Evolutionary conservation across 2,888 invertebrate genomes (phyloP).

Genomic region (Drosophila pullipes): DNA sequence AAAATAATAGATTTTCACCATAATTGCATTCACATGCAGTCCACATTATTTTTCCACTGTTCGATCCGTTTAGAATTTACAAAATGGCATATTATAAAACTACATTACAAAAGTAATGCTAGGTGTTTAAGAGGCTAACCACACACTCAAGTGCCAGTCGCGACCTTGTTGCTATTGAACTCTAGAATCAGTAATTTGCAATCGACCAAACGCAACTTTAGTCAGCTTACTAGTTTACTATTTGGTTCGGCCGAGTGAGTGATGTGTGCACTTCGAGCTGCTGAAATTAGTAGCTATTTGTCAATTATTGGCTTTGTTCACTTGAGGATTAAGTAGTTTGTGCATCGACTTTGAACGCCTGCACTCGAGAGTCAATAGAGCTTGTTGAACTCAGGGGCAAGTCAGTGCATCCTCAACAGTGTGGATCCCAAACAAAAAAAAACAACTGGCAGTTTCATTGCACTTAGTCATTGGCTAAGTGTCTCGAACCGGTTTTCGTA

Average conservation of each 20-base stretch:
- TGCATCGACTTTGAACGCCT: constrained; percentile 51
- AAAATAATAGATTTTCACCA: background rate
- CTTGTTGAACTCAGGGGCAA: constrained; percentile 25
- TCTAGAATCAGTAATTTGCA: too few species aligned
- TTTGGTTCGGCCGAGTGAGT: constrained; percentile 5
- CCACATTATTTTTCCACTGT: background rate
- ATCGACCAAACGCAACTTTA: constrained; percentile 8
- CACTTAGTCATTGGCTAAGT: constrained; percentile 13
- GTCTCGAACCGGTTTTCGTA: constrained; percentile 37
- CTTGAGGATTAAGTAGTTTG: constrained; percentile 27
- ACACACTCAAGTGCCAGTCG: background rate
- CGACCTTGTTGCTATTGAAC: constrained; percentile 3
- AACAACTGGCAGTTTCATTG: constrained; percentile 29
- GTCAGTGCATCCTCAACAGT: constrained; percentile 47
- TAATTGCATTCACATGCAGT: constrained; percentile 4
- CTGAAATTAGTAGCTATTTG: constrained; percentile 47
- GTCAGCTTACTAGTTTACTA: background rate
- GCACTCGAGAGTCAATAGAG: constrained; percentile 32
- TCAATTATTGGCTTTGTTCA: constrained; percentile 46
- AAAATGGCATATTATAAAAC: constrained; percentile 28
- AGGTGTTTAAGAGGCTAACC: constrained; percentile 9
- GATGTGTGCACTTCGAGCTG: constrained; percentile 58
- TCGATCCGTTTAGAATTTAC: constrained; percentile 4
- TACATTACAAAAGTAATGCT: constrained; percentile 28
- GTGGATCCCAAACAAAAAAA: constrained; percentile 36